phyloP scores from a whole-genome alignment of 1,140 invertebrate genomes.

The Drosophila kurseongensis region DNA sequence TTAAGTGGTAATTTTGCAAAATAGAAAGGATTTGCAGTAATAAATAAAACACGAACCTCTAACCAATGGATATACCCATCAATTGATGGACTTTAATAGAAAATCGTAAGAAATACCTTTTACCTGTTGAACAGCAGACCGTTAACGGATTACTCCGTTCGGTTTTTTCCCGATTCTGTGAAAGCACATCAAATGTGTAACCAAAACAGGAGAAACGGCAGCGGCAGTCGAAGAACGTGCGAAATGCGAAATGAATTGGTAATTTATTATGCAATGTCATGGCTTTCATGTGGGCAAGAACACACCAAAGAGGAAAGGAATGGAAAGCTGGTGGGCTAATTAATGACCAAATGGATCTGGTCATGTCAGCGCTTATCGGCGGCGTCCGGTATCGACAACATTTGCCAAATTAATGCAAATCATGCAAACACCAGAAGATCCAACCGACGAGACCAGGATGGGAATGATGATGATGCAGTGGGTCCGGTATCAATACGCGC shows the following conservation, averaged over 20 bases:
- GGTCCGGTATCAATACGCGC: constrained; percentile 62
- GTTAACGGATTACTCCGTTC: background rate
- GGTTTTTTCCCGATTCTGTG: constrained; percentile 14
- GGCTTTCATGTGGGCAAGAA: constrained; percentile 39
- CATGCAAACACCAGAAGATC: constrained; percentile 72
- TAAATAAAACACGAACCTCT: too few species aligned
- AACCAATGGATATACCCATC: background rate
- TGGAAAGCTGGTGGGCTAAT: constrained; percentile 69
- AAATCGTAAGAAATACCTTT: constrained; percentile 25
- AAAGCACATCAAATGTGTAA: constrained; percentile 44
- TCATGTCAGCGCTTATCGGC: constrained; percentile 77
- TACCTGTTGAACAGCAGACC: constrained; percentile 32
- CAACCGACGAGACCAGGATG: constrained; percentile 20
- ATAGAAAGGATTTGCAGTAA: background rate
- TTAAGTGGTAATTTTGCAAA: background rate
- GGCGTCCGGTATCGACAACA: constrained; percentile 75
- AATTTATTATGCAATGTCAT: constrained; percentile 79
- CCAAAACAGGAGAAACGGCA: constrained; percentile 8
- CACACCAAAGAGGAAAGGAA: background rate
- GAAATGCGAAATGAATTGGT: constrained; percentile 73
- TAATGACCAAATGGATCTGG: constrained; percentile 76
- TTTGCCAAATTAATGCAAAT: constrained; percentile 83
- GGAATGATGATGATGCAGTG: constrained; percentile 43
- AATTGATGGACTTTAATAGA: constrained; percentile 38
- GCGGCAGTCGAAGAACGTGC: constrained; percentile 46